Percentiles rank a stretch among this genome's conserved stretches.
Conservation (phyloP, 35 echinoderm and acorn worm genomes). For the Anneissia japonica region DNA sequence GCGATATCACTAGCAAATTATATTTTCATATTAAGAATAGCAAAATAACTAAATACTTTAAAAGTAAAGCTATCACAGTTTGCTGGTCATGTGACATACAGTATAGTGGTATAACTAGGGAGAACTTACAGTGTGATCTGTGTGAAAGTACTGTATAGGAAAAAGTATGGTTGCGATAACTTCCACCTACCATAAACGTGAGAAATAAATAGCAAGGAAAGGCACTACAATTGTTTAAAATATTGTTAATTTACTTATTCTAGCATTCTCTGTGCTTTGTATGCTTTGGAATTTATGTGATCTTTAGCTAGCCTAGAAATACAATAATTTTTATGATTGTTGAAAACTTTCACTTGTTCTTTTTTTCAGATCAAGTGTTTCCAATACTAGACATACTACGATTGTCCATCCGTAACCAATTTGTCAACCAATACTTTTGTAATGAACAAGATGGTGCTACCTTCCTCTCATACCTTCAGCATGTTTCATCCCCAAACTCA, state of each 20-base stretch:
- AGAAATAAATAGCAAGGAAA: too few relatives aligned
- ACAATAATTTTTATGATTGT: neutral
- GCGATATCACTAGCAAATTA: too few relatives aligned
- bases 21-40: too few relatives aligned
- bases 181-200: too few relatives aligned
- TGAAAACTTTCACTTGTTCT: neutral
- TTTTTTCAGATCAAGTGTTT: constrained; percentile 75
- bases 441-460: constrained; percentile 57
- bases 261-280: neutral
- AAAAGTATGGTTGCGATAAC: too few relatives aligned
- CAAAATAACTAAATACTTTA: too few relatives aligned
- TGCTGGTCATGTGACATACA: too few relatives aligned
- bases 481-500: constrained; percentile 7
- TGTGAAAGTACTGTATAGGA: too few relatives aligned
- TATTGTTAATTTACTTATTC: neutral
- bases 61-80: too few relatives aligned
- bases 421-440: constrained; percentile 77
- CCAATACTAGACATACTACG: constrained; percentile 77
- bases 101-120: too few relatives aligned
- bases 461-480: constrained; percentile 54
- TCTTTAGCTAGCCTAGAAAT: neutral
- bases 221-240: too few relatives aligned
- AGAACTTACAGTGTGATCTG: too few relatives aligned
- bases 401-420: constrained; percentile 74
- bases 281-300: neutral